Evolutionary conservation across 2,797 vertebrate genomes (phyloP), one percentile per base, ranked within the genome.

Genomic region (Craterocephalus amniculus): DNA sequence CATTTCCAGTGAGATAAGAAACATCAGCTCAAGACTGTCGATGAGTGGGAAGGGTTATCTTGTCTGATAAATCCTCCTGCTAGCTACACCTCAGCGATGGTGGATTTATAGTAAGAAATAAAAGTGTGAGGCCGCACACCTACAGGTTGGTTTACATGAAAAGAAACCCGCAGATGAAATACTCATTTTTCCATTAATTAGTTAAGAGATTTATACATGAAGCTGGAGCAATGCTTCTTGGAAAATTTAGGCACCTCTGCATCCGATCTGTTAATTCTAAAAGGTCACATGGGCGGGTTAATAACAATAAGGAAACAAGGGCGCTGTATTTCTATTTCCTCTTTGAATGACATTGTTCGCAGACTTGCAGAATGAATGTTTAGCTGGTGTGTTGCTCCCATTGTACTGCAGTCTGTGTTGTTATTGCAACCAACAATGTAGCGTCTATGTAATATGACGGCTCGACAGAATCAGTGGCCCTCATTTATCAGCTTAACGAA

Each of bases 1-100:
- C 80, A 2, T 76, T 85, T 81, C 76, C 76, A 87, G 81, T 67
- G 72, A 81, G 79, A 82, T 83, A 79, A 79, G 74, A 82, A 80
- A 78, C 79, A 72, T 67, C 73, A 49, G 61, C 63, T 55, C 57
- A 11, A 75, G 78, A 80, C 78, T 67, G 76, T 83, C 60, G 62
- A 84, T 76, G 78, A 72, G 79, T 57, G 77, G 76, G 63, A 75
- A 67, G 79, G 73, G 78, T 62, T 81, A 87, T 87, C 85, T 83
- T 83, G 54, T 78, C 70, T 40, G 76, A 87, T 86, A 83, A 79
- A 72, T 74, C 72, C 40, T 63, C 2, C 7, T 43, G 61, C 74
- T 58, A 63, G 58, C 71, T 38, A 18, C 6, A 14, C 32, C 35
- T 22, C 63, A 14, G 14, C 5, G 26, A 63, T 12, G 51, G 67